Evolutionary conservation across 2,797 vertebrate species (phyloP), one percentile per base, ranked within the genome.

Genomic region (Amblyopsis hoosieri): DNA sequence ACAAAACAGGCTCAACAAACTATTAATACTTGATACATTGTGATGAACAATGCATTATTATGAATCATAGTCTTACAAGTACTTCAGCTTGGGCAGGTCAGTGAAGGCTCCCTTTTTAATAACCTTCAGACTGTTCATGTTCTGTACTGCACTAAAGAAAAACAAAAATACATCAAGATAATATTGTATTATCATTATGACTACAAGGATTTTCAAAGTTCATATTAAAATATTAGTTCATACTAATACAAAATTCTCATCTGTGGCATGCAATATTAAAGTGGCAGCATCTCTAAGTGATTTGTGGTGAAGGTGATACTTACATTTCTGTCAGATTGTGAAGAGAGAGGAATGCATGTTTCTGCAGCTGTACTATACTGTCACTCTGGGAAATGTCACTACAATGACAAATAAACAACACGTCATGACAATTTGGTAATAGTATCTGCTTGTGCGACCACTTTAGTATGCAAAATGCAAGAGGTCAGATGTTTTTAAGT

Each of bases 101-200:
- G 89, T 93, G 84, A 98, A 97, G 0, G 95, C 94, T 58, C 93
- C 94, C 0, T 91, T 89, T 63, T 94, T 94, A 54, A 97, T 95
- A 33, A 87, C 61, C 62, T 89, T 82, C 74, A 97, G 89, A 80
- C 93, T 93, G 86, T 94, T 95, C 0, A 95, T 94, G 76, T 95
- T 97, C 87, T 90, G 91, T 83, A 97, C 88, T 56, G 89, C 88
- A 82, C 95, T 97, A 83, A 59, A 75, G 67, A 50, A 62, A 72
- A 8, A 45, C 42, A 57, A 0, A 66, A 19, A 10, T 53, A 74
- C 9, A 72, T 64, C 10, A 42, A 72, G 19, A 69, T 65, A 76
- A 23, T 23, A 23, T 3, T 42, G 52, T 45, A 72, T 78, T 54
- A 74, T 55, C 57, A 57, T 23, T 37, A 37, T 37, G 37, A 37